Base-by-base conservation (phyloP, 2,888 invertebrate genomes). In the Yponomeuta cagnagella region DNA sequence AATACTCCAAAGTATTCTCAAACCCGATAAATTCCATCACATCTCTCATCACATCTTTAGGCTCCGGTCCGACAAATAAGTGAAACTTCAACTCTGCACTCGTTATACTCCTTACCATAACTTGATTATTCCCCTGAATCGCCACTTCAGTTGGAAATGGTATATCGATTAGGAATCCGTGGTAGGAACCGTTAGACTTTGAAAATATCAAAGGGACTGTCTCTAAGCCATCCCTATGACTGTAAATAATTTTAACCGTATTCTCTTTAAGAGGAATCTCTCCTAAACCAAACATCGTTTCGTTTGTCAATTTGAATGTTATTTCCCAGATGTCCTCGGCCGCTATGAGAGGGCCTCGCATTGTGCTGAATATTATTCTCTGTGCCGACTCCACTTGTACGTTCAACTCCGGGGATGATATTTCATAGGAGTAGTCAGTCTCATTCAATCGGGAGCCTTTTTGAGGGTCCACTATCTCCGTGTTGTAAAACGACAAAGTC, bases 321-420 rank as follows among this genome's bases (percentile, higher is more conserved):
- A 94, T 89, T 80, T 95, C 95, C 94, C 94, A 94, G 75, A 94
- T 94, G 66, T 91, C 85, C 33, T 93, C 82, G 0, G 94, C 93
- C 2, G 93, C 93, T 72, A 95, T 93, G 0, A 94, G 74, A 0
- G 95, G 94, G 0, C 94, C 94, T 73, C 88, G 83, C 0, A 90
- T 80, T 0, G 94, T 94, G 48, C 90, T 92, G 31, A 95, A 87
- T 71, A 94, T 81, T 6, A 77, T 70, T 12, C 91, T 86, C 68
- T 82, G 78, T 0, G 78, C 73, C 0, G 82, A 77, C 70, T 83
- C 82, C 0, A 87, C 83, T 15, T 81, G 71, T 0, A 90, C 73
- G 71, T 81, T 84, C 23, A 86, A 76, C 76, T 88, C 92, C 1
- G 85, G 85, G 1, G 80, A 79, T n/a, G 77, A 76, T 2, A 89